Base-by-base conservation (phyloP, 2,797 vertebrate species). In the Odontamblyopus lacepedii region DNA sequence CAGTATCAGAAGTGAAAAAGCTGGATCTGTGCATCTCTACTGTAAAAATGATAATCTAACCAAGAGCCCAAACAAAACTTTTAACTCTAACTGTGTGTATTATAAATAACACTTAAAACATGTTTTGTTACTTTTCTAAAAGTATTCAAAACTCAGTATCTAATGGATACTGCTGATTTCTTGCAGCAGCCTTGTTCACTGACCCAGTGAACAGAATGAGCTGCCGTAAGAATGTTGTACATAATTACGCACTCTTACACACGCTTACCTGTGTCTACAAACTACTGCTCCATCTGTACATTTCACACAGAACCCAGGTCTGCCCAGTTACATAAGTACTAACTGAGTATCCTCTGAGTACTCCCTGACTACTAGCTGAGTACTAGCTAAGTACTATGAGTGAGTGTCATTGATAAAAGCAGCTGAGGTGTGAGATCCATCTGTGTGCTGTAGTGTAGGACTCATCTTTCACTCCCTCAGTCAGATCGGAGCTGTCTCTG, bases 401-500 rank as follows among this genome's bases (percentile, higher is more conserved):
- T 63, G 29, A n/a, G 62, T 63, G 32, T 77, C 73, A 80, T 83
- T 87, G 67, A 86, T 77, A 82, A 83, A 82, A 87, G 73, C 71
- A 55, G 56, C 71, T 61, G 84, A 18, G 41, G 61, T 65, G n/a
- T 48, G 44, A 48, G 44, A 15, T 48, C 12, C 13, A 70, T 80
- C 65, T 9, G 35, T 38, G 70, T 78, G 71, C 8, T 15, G 67
- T 30, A 1, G 41, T 65, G 64, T 23, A 72, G 77, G 81, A 73
- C 72, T 89, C 77, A 82, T 66, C 65, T 88, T 88, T 85, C 84
- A 86, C 72, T 83, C 82, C 70, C 86, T 86, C 73, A 76, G 83
- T 84, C 13, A 27, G 13, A 59, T 59, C 66, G 62, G 78, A 35
- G 80, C 78, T 85, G 74, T 66, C 74, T 2, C 11, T 61, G 76